Base-by-base conservation (phyloP, 2,797 vertebrate species). In the Coreius guichenoti region DNA sequence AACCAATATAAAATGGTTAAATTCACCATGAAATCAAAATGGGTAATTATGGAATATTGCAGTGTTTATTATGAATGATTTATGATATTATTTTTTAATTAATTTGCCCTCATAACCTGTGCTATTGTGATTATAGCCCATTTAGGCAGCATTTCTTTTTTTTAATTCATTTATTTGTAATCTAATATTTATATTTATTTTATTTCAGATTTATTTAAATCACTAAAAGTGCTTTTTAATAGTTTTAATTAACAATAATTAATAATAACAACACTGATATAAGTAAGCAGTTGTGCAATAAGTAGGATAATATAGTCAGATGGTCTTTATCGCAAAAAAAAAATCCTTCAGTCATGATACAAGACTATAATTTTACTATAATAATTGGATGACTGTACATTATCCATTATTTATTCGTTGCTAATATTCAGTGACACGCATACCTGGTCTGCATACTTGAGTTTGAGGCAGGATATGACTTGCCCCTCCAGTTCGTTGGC, bases 401-500 rank as follows among this genome's bases (percentile, higher is more conserved):
- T 26, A 39, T 26, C n/a, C 0, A 5, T 61, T 12, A 61, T 8
- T 26, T 61, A 68, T 33, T 19, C 14, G 1, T 5, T 54, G n/a
- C 14, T 70, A 21, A 82, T 5, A 58, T 47, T 67, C 45, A 23
- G 23, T 68, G 36, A 54, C 23, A 39, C 9, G 26, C 61, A 72
- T 70, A 99, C 98, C 97, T 98, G 97, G 89, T 99, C 98, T 12
- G 97, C 96, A 0, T 97, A 99, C 92, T 98, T 97, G 90, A 99
- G 92, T 90, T 99, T 99, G 86, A 99, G 96, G 92, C 98, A 99
- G 19, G 96, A 96, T 87, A 99, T 97, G 88, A 99, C 98, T 88
- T 97, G 96, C 12, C 98, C 98, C 93, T 99, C 98, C 84, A 99
- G 91, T 88, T 99, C 98, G 0, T 92, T 95, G 89, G 98, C 97